Base-by-base conservation (phyloP, 2,888 invertebrate genomes). In the Disparrhopalites patrizii region DNA sequence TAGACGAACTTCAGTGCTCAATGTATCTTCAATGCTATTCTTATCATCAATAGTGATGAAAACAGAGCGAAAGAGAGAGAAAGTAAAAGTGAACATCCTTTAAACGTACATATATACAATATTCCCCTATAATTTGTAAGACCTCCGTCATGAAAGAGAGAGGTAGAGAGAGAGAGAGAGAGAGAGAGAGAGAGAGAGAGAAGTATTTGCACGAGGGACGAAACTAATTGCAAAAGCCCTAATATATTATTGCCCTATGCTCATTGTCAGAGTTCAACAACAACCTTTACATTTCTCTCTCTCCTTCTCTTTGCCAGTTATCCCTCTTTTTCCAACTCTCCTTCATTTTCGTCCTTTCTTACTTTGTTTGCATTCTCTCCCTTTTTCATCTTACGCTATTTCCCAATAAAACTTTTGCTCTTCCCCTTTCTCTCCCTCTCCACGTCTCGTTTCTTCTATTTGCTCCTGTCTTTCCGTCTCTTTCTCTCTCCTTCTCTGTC, bases 91-190 rank as follows among this genome's bases (percentile, higher is more conserved):
- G n/a, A n/a, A n/a, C n/a, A n/a, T n/a, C n/a, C n/a, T n/a, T n/a
- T n/a, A n/a, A n/a, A n/a, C n/a, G n/a, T n/a, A n/a, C n/a, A n/a
- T n/a, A n/a, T n/a, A n/a, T n/a, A n/a, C n/a, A n/a, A n/a, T n/a
- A n/a, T n/a, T n/a, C n/a, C n/a, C n/a, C n/a, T n/a, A n/a, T 36
- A 36, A 33, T 62, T 61, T 61, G 56, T 66, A 54, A 55, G 62
- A 50, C 50, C 54, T 62, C 54, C 54, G 62, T 47, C 28, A 30
- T 47, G 47, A 4, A 50, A 33, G 30, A 54, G 40, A 61, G 20
- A 3, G 5, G 20, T 7, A 18, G 47, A n/a, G 47, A 51, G 51
- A 51, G 10, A 8, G 51, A 25, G 27, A 51, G 51, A 51, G 20
- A 27, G 47, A 47, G 47, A 47, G 18, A 47, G 18, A 47, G 47